Evolutionary conservation across 2,797 vertebrate species (phyloP), one percentile per base, ranked within the genome.

Genomic region (Thamnophis elegans): DNA sequence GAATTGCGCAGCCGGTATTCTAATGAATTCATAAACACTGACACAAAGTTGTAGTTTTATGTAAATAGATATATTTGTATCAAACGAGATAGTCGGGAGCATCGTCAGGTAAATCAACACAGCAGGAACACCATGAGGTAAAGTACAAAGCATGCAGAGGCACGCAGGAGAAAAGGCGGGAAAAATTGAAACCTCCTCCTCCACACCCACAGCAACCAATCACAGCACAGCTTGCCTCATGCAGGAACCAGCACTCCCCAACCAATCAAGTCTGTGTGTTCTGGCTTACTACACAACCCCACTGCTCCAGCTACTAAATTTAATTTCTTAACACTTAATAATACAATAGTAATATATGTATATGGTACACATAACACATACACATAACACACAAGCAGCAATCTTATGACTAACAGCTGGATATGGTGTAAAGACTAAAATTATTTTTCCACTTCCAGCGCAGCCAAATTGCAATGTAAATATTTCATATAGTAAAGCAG

Each of bases 401-500:
- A 91, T 73, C 55, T 42, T 60, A 62, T 91, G 86, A 62, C 89
- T 89, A 93, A 91, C 1, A 0, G 85, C 51, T 94, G 16, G 12
- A 42, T 0, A 0, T 42, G 20, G 5, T 73, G 36, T 54, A 90
- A 60, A 90, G 22, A 51, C 22, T 91, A 25, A 42, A 47, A 32
- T 92, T 93, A 0, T 22, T 51, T 55, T 92, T 51, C 5, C 26
- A 4, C 87, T n/a, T 87, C 20, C 6, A 36, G 89, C 11, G 26
- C 26, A 22, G 85, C n/a, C 42, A 89, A 18, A 26, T 25, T 58
- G 22, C 8, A 36, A 92, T 90, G 32, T 0, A 26, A n/a, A 18
- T 87, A 92, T 93, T 93, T 96, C 85, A 88, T 88, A 59, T 42
- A 95, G 89, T 91, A n/a, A 5, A 13, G 10, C 9, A 51, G 26